phyloP scores from a whole-genome alignment of 2,113 vertebrate genomes.

The Thunnus maccoyii region DNA sequence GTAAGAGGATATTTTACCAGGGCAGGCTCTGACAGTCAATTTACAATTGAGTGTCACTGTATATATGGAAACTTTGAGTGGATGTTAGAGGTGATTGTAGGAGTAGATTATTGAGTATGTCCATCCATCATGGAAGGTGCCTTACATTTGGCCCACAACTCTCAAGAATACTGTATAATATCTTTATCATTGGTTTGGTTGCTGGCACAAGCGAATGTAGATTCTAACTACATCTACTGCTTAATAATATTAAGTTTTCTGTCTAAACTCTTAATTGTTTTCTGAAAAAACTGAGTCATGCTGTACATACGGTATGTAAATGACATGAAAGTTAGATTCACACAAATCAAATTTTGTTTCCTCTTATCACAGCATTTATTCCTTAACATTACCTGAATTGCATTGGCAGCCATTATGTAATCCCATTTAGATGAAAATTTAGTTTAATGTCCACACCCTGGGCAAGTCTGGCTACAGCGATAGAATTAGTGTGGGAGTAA shows the following conservation, averaged over 20 bases:
- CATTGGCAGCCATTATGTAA: constrained; percentile 43
- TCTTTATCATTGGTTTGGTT: not conserved
- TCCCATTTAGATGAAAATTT: constrained; percentile 66
- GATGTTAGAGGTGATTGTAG: not conserved
- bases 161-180: not conserved
- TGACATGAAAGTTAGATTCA: not conserved
- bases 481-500: constrained; percentile 65
- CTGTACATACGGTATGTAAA: not conserved
- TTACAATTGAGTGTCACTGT: not conserved
- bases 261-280: not conserved
- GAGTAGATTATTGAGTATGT: not conserved
- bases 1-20: not conserved
- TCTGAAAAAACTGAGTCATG: not conserved
- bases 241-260: not conserved
- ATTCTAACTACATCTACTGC: not conserved
- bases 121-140: not conserved
- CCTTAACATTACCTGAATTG: constrained; percentile 43
- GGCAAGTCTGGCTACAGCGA: constrained; percentile 53
- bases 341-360: constrained; percentile 18
- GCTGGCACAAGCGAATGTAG: too few species aligned
- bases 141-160: not conserved
- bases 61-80: not conserved
- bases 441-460: constrained; percentile 62
- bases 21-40: not conserved
- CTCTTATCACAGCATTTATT: constrained; percentile 21